Evolutionary conservation across 2,113 vertebrate species (phyloP), one percentile per base, ranked within the genome.

Genomic region (Coracopsis vasa): DNA sequence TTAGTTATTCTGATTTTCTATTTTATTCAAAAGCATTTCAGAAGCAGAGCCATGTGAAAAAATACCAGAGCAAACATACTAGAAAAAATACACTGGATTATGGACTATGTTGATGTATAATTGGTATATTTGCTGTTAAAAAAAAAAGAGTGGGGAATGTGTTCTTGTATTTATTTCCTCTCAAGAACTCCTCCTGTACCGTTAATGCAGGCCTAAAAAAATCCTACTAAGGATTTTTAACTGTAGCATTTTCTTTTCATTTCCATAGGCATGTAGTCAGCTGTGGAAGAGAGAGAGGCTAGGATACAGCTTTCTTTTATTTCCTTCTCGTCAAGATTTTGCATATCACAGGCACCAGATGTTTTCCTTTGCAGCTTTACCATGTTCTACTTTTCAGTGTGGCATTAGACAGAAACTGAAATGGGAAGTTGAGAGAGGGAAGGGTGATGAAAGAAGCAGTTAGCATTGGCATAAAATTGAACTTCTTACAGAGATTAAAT

Each of bases 291-390:
- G 58, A 67, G 60, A 66, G 39, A 28, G 14, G 7, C 80, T 62
- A 70, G 0, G 8, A 66, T 50, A 95, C 71, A 92, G 82, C 54
- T 93, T 92, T 80, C 67, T 80, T 92, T 93, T 88, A 66, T 83
- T 93, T 88, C 71, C 48, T 82, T 79, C 75, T 37, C 31, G 51
- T 67, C 48, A 33, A 53, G 54, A 54, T 62, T 94, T 93, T 95
- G 83, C 75, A 48, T 90, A 80, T 94, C 88, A 83, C 48, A 90
- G 60, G 64, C 82, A 71, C 88, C 88, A 95, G 88, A 90, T 94
- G 83, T 88, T 92, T 83, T 87, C 35, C 65, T 86, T 88, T 93
- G 79, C 75, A 90, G 44, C 58, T 86, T 92, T 72, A 27, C 67
- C 3, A 0, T 53, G 54, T 78, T 91, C 58, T 90, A 0, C 62